These are phyloP conservation scores for Hemichromis elongatus DNA, from an alignment of 2,113 vertebrate species.

Conservation along the genomic window DNA sequence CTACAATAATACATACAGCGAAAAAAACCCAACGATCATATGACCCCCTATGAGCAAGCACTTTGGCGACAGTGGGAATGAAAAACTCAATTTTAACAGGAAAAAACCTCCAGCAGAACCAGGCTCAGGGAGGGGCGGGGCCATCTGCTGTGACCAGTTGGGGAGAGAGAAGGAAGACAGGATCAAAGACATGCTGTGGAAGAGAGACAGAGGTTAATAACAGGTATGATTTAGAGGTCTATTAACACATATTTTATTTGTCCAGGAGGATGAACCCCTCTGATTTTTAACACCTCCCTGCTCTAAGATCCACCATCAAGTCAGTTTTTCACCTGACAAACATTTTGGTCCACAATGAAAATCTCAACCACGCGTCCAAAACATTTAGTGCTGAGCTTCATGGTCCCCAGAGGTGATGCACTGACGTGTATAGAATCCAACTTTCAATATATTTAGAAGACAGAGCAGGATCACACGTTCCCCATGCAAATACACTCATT, in stretches of 20 bases:
- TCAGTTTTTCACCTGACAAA: not conserved
- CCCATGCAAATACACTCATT: not conserved
- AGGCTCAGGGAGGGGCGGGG: not conserved
- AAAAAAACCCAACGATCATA: not conserved
- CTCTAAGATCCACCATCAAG: too few relatives aligned
- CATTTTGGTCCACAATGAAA: not conserved
- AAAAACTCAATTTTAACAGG: not conserved
- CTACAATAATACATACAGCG: not conserved
- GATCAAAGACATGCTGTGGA: not conserved
- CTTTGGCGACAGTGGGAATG: not conserved
- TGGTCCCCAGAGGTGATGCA: not conserved
- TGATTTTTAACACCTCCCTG: too few relatives aligned
- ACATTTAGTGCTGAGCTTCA: not conserved
- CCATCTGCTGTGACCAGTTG: not conserved
- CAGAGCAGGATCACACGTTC: not conserved
- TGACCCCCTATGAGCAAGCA: not conserved
- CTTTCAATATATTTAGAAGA: not conserved
- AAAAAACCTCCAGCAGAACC: not conserved
- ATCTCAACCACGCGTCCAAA: not conserved
- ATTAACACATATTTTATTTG: not conserved
- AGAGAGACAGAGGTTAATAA: rapidly evolving
- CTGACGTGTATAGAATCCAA: not conserved
- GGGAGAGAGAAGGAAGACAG: not conserved
- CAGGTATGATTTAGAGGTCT: not conserved
- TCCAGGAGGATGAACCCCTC: not conserved